Evolutionary conservation across 92 coral and sea anemone genomes (phyloP), one percentile per base, ranked within the genome.

Genomic region (Actinostola sp.): DNA sequence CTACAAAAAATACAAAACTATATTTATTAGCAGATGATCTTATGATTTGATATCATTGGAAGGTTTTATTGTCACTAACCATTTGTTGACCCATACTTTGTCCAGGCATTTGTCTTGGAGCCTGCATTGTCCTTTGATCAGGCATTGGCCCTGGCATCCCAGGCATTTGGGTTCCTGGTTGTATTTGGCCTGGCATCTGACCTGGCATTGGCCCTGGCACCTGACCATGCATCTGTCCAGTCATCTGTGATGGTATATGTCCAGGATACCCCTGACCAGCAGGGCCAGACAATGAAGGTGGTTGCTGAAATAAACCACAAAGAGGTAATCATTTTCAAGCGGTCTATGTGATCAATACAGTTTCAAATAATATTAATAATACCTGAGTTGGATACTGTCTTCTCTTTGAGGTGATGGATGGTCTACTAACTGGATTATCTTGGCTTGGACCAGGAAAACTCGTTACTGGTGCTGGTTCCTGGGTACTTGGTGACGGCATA

Each of bases 341-440:
- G n/a, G n/a, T n/a, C n/a, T n/a, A n/a, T n/a, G 4, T 13, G 38
- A 12, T 57, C 4, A 57, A 25, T n/a, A 53, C 60, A 5, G 12
- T 53, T 57, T 25, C 66, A 31, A 60, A 41, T 56, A n/a, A n/a
- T 56, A 16, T 2, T 14, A 60, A 16, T 60, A 7, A 28, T 71
- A 89, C 95, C 95, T 89, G 95, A 26, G 90, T 61, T 8, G 95
- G 95, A 32, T 89, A 89, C 69, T 77, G 39, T 48, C 95, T 86
- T 53, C 95, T 82, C 34, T 76, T 67, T 8, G 88, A 75, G 33
- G 64, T 49, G n/a, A 61, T 31, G 12, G 72, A 76, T 54, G 69
- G 62, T 57, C 77, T 77, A 38, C 39, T 42, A 15, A 61, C 71
- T 31, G 83, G 53, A 52, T 63, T 60, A 43, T 62, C 51, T 1